phyloP scores from a whole-genome alignment of 1,140 invertebrate genomes.

The Heliconius congener region DNA sequence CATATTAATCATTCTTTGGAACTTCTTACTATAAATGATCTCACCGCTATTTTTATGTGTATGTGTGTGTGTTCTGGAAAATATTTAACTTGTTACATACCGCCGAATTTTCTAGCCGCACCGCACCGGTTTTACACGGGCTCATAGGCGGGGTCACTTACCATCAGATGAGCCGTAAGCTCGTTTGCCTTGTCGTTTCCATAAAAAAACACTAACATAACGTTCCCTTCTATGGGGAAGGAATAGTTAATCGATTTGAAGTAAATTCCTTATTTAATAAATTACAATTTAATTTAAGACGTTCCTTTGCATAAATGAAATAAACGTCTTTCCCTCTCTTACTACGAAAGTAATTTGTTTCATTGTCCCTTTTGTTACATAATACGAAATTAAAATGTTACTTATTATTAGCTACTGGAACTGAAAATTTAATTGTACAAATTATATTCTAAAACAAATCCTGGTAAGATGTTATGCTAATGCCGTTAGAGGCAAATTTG shows the following conservation, averaged over 20 bases:
- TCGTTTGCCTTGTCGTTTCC: neutral
- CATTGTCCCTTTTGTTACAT: neutral
- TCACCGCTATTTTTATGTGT: no score
- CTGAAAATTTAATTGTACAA: no score
- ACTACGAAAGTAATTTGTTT: neutral
- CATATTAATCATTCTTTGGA: no score
- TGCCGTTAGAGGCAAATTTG: neutral
- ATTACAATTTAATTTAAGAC: conserved; percentile 7
- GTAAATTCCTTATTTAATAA: neutral
- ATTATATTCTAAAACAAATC: neutral
- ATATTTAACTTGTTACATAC: no score
- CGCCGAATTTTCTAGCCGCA: no score
- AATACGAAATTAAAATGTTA: neutral
- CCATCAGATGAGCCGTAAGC: no score
- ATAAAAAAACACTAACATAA: neutral
- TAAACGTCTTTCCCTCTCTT: neutral
- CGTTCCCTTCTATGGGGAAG: neutral
- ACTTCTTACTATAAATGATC: no score
- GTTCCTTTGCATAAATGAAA: neutral
- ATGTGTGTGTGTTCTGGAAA: no score
- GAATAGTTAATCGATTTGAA: neutral
- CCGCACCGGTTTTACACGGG: no score
- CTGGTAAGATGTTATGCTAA: neutral
- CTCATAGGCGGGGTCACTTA: no score
- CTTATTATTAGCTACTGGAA: neutral